These are phyloP conservation scores for Megalopta genalis DNA, from an alignment of 1,140 invertebrate species.

Conservation along the genomic window DNA sequence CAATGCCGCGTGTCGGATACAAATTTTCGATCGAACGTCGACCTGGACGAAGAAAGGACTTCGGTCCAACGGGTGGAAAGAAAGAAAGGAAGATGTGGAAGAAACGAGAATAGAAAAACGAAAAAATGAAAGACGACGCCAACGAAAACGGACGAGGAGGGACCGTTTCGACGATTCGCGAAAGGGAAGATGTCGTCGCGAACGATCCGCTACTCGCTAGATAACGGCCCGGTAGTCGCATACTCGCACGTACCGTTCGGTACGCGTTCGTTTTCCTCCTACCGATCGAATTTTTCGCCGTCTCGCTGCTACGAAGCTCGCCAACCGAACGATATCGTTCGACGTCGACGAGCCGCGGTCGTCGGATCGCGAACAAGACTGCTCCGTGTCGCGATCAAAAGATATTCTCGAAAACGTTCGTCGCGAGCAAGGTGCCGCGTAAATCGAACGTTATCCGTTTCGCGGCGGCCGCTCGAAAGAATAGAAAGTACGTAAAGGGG, in stretches of 20 bases:
- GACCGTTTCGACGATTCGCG: neutral
- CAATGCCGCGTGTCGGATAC: no score
- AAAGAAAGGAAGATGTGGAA: neutral
- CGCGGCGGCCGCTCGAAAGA: no score
- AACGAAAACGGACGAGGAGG: no score
- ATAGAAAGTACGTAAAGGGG: neutral
- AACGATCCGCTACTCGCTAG: constrained; percentile 70
- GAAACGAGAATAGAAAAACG: constrained; percentile 28
- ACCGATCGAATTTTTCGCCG: neutral
- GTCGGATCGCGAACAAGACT: no score
- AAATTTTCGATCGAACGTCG: neutral
- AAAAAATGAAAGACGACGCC: neutral
- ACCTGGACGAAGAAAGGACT: neutral
- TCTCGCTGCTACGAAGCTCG: neutral
- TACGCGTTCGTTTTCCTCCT: constrained; percentile 10
- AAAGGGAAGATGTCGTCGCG: constrained; percentile 56
- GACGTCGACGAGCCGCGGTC: neutral
- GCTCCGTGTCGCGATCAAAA: neutral
- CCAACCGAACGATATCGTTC: no score
- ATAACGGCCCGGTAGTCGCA: constrained; percentile 72
- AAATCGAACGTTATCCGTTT: neutral
- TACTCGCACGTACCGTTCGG: constrained; percentile 58
- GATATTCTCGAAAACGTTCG: neutral
- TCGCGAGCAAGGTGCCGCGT: neutral
- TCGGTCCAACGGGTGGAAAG: neutral